Conservation (phyloP, 2,797 vertebrate genomes). For the Fratercula arctica region DNA sequence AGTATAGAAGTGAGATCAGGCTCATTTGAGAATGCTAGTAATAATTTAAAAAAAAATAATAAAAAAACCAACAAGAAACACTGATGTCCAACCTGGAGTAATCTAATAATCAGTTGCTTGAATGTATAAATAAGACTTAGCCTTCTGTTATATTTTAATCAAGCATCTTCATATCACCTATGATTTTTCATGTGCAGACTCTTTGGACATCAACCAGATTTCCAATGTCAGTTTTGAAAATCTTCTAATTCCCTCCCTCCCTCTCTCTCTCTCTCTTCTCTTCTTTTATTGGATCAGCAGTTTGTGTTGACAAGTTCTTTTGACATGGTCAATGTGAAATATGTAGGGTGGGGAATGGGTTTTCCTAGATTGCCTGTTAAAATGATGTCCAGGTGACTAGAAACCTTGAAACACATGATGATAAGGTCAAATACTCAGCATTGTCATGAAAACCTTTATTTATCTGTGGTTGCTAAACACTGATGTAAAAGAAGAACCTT, state of each 20-base stretch:
- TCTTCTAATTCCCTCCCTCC: neutral
- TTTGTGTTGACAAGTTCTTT: neutral
- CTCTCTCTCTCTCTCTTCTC: neutral
- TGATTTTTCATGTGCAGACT: neutral
- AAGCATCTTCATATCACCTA: neutral
- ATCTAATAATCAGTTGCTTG: neutral
- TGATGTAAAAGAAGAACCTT: neutral
- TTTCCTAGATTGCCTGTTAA: neutral
- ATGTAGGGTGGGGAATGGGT: fast-evolving
- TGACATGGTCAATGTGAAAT: neutral
- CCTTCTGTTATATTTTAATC: neutral
- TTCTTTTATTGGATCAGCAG: neutral
- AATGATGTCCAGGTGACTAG: neutral
- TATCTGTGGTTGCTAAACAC: neutral
- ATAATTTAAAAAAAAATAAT: neutral
- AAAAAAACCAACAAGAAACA: neutral
- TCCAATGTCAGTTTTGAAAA: neutral
- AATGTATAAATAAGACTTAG: neutral
- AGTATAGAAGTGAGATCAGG: neutral
- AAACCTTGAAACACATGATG: neutral
- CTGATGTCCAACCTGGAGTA: neutral
- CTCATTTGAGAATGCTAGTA: neutral
- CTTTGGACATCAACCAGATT: neutral
- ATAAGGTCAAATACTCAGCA: neutral
- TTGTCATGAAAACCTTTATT: neutral